phyloP scores from a whole-genome alignment of 1,140 invertebrate genomes.

The Nebria ingens region DNA sequence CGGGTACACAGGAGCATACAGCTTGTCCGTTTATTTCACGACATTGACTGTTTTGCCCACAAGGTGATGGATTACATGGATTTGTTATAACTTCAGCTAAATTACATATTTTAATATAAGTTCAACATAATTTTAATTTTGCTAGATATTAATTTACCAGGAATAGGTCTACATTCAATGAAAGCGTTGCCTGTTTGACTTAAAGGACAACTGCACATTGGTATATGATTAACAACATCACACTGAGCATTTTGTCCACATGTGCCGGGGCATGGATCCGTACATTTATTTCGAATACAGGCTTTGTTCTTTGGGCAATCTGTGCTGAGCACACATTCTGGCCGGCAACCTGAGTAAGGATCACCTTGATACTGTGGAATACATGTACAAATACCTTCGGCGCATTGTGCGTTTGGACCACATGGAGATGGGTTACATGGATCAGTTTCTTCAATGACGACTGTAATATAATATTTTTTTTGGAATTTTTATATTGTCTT shows the following conservation, averaged over 20 bases:
- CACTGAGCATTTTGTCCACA: conserved; percentile 62
- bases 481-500: conserved; percentile 27
- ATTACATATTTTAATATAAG: too few species aligned
- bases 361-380: conserved; percentile 49
- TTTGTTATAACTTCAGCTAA: background rate
- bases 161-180: conserved; percentile 43
- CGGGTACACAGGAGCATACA: conserved; percentile 57
- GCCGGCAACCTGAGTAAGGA: conserved; percentile 49
- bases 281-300: conserved; percentile 63
- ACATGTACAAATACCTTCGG: conserved; percentile 49
- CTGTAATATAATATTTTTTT: conserved; percentile 17
- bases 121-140: conserved; percentile 11
- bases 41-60: conserved; percentile 52
- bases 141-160: conserved; percentile 30
- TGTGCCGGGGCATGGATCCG: conserved; percentile 60
- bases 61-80: conserved; percentile 50
- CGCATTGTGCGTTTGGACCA: conserved; percentile 60
- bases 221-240: conserved; percentile 57
- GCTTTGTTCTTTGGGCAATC: conserved; percentile 53
- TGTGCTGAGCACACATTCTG: conserved; percentile 52
- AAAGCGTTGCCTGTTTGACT: conserved; percentile 63
- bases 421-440: conserved; percentile 63
- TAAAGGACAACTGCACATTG: conserved; percentile 56
- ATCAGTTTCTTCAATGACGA: conserved; percentile 34
- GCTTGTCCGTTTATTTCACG: conserved; percentile 46